Evolutionary conservation across 1,140 invertebrate genomes (phyloP).

Genomic region (Pseudomyrmex concolor): DNA sequence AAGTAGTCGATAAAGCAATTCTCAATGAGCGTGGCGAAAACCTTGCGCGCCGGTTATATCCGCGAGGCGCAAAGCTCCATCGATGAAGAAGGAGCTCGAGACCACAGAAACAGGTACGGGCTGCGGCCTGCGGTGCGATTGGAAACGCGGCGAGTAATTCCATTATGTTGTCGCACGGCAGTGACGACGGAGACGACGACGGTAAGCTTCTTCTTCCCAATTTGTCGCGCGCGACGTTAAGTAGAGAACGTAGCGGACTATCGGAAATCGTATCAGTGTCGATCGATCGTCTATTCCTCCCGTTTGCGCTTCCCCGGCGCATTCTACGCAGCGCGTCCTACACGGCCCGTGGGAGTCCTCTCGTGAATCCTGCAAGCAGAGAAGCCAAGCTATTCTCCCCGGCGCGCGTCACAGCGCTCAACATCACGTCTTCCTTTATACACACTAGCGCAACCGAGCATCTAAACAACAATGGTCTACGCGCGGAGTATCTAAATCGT

Average conservation of each 20-base stretch:
- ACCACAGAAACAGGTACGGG: background rate
- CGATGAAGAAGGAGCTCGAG: too few species aligned
- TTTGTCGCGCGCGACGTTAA: conserved; percentile 33
- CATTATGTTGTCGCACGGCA: conserved; percentile 26
- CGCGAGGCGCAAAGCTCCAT: conserved; percentile 10
- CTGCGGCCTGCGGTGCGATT: background rate
- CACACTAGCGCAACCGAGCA: conserved; percentile 6
- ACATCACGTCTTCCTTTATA: conserved; percentile 50
- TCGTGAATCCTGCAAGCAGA: conserved; percentile 1
- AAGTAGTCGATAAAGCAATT: conserved; percentile 81
- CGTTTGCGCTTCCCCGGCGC: conserved; percentile 63
- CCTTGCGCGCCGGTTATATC: conserved; percentile 65
- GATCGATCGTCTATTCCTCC: conserved; percentile 65
- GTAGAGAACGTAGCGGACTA: conserved; percentile 42
- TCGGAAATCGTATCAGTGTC: conserved; percentile 60
- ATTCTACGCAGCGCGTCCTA: conserved; percentile 52
- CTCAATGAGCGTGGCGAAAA: conserved; percentile 75
- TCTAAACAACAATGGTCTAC: conserved; percentile 51
- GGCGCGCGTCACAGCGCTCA: background rate
- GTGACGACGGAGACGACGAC: background rate
- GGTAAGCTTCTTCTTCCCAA: conserved; percentile 60
- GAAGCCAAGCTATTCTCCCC: background rate
- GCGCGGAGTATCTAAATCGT: conserved; percentile 52
- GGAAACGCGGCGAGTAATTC: conserved; percentile 24
- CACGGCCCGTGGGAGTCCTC: conserved; percentile 66